Base-by-base conservation (phyloP, 2,113 vertebrate genomes). In the Gobiocypris rarus region DNA sequence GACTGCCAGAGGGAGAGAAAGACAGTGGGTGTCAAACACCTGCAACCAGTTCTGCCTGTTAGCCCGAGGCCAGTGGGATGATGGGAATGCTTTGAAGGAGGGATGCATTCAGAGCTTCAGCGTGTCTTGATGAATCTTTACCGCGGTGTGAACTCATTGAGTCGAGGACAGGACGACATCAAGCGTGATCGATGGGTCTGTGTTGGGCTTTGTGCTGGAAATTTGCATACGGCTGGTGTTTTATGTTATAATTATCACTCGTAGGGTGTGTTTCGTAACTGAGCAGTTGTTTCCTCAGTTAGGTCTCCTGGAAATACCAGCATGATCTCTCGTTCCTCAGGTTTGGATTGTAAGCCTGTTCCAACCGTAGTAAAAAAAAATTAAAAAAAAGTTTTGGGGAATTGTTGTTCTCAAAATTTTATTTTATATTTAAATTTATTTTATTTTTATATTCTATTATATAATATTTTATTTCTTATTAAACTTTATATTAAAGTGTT, bases 31-130 rank as follows among this genome's bases (percentile, higher is more conserved):
- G 75, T 0, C n/a, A 84, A 89, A 86, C 93, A 95, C 93, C 94
- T 95, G 94, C 92, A 91, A 90, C 92, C 90, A 28, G 81, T 73
- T 59, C 22, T 15, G 67, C 24, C 31, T 43, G 77, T 81, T 70
- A 24, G 89, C 86, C 88, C 45, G 26, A 85, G 90, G 85, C 69
- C 34, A 17, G 88, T 87, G 89, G 77, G 59, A 74, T 11, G 15
- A 59, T 50, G 82, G 45, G 54, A 63, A 65, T n/a, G 82, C 17
- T 69, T 7, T 89, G 91, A 85, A 90, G 75, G 90, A 90, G 63
- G 10, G 6, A 52, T 86, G 81, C 83, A 73, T 0, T 3, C 82
- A 34, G 88, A 87, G 28, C 26, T 8, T 19, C 50, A 56, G 50
- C 14, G 13, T 24, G 31, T 59, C 41, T 38, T 84, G 84, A 88